Evolutionary conservation across 2,113 vertebrate genomes (phyloP).

Genomic region (Equus quagga): DNA sequence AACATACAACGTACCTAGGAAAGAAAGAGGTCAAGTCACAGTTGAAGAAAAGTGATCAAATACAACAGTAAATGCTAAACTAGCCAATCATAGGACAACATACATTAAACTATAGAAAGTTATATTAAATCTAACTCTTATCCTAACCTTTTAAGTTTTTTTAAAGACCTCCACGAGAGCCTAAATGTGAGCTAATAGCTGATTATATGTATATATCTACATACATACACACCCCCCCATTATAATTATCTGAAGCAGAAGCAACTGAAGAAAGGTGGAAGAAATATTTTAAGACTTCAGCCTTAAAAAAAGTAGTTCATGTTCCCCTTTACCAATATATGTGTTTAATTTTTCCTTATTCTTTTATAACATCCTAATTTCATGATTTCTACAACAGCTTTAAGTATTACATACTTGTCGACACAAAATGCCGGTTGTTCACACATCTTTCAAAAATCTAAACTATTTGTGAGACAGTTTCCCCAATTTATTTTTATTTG

Average conservation of each 20-base stretch:
- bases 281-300: slow-evolving; percentile 6
- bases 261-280: neutral
- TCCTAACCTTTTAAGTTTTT: neutral
- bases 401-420: neutral
- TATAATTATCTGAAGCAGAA: neutral
- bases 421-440: neutral
- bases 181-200: neutral
- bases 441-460: neutral
- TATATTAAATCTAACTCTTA: neutral
- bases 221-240: neutral
- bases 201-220: neutral
- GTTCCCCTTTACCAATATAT: neutral
- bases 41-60: slow-evolving; percentile 33
- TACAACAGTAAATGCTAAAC: neutral
- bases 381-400: neutral
- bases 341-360: slow-evolving; percentile 41
- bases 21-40: slow-evolving; percentile 41
- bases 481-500: neutral
- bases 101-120: neutral
- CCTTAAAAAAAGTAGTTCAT: neutral
- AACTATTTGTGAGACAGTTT: neutral
- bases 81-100: neutral
- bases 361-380: neutral
- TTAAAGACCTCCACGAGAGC: neutral
- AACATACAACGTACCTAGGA: slow-evolving; percentile 98